Evolutionary conservation across 2,797 vertebrate genomes (phyloP).

Genomic region (Triplophysa yarkandensis): DNA sequence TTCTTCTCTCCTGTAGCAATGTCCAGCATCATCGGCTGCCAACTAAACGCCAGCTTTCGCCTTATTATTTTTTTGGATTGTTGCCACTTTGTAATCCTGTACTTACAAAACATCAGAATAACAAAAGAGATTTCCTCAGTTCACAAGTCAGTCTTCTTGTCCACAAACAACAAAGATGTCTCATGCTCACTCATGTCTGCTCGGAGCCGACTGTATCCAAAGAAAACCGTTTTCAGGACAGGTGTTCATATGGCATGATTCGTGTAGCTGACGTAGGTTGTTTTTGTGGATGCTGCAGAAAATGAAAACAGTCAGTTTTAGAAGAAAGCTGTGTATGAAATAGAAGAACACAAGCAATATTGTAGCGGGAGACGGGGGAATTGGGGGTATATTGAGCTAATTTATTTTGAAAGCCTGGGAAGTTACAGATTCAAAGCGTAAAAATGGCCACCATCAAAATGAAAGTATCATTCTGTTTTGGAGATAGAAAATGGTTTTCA

Average conservation of each 20-base stretch:
- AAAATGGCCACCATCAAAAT: neutral
- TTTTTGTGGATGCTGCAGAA: slow-evolving; percentile 74
- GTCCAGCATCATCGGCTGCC: slow-evolving; percentile 29
- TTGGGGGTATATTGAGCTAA: slow-evolving; percentile 9
- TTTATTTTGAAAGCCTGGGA: slow-evolving; percentile 4
- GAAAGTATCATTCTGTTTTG: slow-evolving; percentile 14
- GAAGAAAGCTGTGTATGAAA: neutral
- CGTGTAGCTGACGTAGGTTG: slow-evolving; percentile 95
- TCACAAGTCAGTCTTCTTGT: slow-evolving; percentile 44
- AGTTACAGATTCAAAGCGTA: neutral
- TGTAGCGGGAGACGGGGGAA: slow-evolving; percentile 14
- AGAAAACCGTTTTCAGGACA: slow-evolving; percentile 25
- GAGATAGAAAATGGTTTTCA: slow-evolving; percentile 4
- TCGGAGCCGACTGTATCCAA: slow-evolving; percentile 3
- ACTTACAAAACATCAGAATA: slow-evolving; percentile 61
- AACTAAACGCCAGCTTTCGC: slow-evolving; percentile 42
- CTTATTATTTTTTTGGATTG: slow-evolving; percentile 25
- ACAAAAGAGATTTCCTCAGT: slow-evolving; percentile 46
- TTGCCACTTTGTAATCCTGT: slow-evolving; percentile 22
- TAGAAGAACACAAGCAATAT: slow-evolving; percentile 5
- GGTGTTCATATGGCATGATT: slow-evolving; percentile 89
- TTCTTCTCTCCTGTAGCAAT: slow-evolving; percentile 22
- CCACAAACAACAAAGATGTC: slow-evolving; percentile 54
- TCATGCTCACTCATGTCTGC: slow-evolving; percentile 49
- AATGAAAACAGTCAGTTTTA: slow-evolving; percentile 33